These are phyloP conservation scores for Scylla paramamosain DNA, from an alignment of 1,140 invertebrate species.

Conservation along the genomic window DNA sequence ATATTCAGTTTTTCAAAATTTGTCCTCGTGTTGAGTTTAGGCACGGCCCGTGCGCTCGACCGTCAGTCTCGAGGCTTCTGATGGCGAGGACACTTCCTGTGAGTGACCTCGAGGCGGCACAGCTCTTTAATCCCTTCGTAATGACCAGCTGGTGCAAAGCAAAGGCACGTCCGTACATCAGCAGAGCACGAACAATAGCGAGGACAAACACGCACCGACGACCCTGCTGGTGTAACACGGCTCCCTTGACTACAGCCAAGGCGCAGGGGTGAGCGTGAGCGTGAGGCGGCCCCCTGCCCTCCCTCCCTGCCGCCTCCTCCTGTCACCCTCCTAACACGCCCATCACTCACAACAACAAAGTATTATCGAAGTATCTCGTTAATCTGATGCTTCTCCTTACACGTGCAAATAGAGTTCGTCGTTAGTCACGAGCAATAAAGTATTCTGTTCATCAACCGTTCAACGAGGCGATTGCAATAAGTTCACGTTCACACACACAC, in stretches of 20 bases:
- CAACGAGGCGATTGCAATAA: no score
- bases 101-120: neutral
- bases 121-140: neutral
- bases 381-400: no score
- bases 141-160: neutral
- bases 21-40: neutral
- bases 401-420: no score
- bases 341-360: neutral
- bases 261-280: no score
- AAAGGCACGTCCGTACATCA: neutral
- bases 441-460: no score
- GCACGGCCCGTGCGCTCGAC: neutral
- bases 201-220: neutral
- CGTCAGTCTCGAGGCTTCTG: neutral
- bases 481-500: no score
- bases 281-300: neutral
- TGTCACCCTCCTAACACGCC: no score
- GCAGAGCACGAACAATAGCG: neutral
- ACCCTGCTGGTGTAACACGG: neutral
- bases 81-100: neutral
- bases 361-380: neutral
- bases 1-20: no score
- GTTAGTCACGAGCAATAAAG: no score
- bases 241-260: neutral
- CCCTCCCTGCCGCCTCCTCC: neutral